phyloP scores from a whole-genome alignment of 2,797 vertebrate genomes.

The Tokudaia muenninki region DNA sequence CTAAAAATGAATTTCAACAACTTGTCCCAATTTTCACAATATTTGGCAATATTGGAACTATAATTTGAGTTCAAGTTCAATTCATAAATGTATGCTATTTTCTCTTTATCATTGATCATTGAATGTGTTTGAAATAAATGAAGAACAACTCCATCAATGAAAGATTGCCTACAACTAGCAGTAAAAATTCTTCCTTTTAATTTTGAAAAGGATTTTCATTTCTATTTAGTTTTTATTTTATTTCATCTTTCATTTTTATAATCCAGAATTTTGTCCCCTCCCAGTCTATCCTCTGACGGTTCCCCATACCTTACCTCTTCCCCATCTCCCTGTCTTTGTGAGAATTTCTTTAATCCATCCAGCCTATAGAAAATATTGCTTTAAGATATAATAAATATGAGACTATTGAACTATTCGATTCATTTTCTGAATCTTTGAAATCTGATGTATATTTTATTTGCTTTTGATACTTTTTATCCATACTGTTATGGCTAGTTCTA shows the following conservation, averaged over 20 bases:
- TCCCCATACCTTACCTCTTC: no score
- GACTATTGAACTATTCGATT: not conserved
- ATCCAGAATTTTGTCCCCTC: no score
- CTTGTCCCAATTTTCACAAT: not conserved
- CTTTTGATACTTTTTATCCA: not conserved
- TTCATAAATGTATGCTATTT: not conserved
- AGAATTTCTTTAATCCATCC: not conserved
- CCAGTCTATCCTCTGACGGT: no score
- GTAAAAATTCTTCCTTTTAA: not conserved
- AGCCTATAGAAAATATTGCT: not conserved
- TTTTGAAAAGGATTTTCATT: not conserved
- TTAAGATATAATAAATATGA: not conserved
- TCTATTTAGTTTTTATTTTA: no score
- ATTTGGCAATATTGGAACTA: not conserved
- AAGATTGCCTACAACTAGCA: slow-evolving; percentile 23
- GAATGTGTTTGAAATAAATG: not conserved
- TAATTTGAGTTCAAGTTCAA: not conserved
- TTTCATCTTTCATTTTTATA: no score
- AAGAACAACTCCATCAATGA: not conserved
- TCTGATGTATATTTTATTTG: not conserved
- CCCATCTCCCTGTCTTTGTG: no score
- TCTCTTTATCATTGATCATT: not conserved
- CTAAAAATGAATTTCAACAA: slow-evolving; percentile 41
- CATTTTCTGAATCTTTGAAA: not conserved
- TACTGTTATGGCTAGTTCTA: not conserved